Percentiles rank a stretch among this genome's conserved stretches.
These are phyloP conservation scores for Epinephelus malabaricus DNA, from an alignment of 2,797 vertebrate species.

Conservation along the genomic window DNA sequence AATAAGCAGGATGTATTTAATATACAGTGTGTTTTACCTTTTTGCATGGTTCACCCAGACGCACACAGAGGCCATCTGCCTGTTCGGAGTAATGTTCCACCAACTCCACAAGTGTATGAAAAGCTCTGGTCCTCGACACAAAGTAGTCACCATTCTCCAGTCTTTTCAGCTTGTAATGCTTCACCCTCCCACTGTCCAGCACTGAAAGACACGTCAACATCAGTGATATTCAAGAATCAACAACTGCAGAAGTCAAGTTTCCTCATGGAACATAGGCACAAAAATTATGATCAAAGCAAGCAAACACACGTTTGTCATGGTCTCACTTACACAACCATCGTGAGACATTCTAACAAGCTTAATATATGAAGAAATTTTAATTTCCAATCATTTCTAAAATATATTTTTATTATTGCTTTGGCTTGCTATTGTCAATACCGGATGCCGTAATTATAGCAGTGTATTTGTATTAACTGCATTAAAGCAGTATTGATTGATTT, in stretches of 20 bases:
- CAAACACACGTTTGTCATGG: neutral
- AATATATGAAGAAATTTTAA: neutral
- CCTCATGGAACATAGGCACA: neutral
- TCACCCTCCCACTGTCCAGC: slow-evolving; percentile 87
- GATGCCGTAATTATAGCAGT: neutral
- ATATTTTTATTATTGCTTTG: neutral
- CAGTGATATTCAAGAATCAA: neutral
- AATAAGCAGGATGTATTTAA: neutral
- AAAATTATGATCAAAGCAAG: neutral
- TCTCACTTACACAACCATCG: neutral
- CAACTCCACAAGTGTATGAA: slow-evolving; percentile 87
- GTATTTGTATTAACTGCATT: neutral
- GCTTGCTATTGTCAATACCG: neutral
- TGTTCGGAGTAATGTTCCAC: slow-evolving; percentile 87
- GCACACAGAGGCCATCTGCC: slow-evolving; percentile 90
- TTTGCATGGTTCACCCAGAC: slow-evolving; percentile 89
- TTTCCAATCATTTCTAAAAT: neutral
- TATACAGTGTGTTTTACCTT: slow-evolving; percentile 85
- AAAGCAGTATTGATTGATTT: too few relatives aligned
- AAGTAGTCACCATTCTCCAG: slow-evolving; percentile 86
- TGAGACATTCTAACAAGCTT: neutral
- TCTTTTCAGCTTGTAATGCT: slow-evolving; percentile 92
- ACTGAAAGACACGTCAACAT: slow-evolving; percentile 84
- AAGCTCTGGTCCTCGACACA: slow-evolving; percentile 81
- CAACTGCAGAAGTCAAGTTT: neutral